phyloP scores from a whole-genome alignment of 2,113 vertebrate genomes.

The Sylvietta virens region DNA sequence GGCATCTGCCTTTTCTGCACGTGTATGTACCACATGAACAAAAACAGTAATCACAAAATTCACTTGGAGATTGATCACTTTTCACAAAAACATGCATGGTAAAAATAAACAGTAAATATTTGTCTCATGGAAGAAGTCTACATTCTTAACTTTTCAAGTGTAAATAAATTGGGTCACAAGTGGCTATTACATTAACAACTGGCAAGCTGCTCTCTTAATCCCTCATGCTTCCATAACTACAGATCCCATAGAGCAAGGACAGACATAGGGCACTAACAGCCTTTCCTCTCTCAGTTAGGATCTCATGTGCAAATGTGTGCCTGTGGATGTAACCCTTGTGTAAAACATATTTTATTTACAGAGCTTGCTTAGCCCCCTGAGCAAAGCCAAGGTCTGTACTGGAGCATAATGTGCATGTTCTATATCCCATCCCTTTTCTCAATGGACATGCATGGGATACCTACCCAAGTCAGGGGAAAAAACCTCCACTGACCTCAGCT shows the following conservation, averaged over 20 bases:
- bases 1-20: background rate
- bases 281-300: background rate
- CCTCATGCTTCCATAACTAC: background rate
- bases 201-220: background rate
- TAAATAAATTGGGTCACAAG: background rate
- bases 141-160: background rate
- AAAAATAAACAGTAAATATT: background rate
- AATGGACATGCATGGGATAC: background rate
- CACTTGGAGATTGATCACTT: background rate
- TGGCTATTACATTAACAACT: background rate
- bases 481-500: background rate
- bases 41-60: background rate
- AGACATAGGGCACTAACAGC: rapidly evolving
- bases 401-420: background rate
- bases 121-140: background rate
- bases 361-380: background rate
- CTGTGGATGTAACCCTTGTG: background rate
- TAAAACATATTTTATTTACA: background rate
- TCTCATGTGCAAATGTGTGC: background rate
- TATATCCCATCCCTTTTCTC: background rate
- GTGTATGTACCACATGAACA: background rate
- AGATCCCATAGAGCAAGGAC: background rate
- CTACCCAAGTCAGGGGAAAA: background rate
- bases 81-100: background rate
- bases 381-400: background rate